Conservation (phyloP, 2,888 invertebrate genomes). For the Spodoptera littoralis region DNA sequence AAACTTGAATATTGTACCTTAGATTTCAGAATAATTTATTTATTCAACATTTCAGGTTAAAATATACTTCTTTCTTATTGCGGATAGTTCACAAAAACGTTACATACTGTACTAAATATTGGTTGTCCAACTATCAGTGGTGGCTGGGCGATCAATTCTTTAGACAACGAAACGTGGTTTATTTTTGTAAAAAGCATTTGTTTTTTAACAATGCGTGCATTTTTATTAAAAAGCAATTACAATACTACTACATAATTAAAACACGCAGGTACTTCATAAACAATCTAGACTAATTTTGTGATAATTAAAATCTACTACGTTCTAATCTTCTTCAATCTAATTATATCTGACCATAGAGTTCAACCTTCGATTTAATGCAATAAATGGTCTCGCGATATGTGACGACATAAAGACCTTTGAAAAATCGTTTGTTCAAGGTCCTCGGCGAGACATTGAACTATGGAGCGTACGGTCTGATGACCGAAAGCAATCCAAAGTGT, state of each 20-base stretch:
- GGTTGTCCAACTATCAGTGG: too few relatives aligned
- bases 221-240: slow-evolving; percentile 15
- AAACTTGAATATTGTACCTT: not conserved
- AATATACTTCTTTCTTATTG: too few relatives aligned
- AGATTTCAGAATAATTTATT: too few relatives aligned
- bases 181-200: too few relatives aligned
- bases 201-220: slow-evolving; percentile 9
- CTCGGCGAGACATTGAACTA: slow-evolving; percentile 74
- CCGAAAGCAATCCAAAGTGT: slow-evolving; percentile 72
- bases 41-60: too few relatives aligned
- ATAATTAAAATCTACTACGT: slow-evolving; percentile 27
- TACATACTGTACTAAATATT: too few relatives aligned
- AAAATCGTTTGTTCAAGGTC: slow-evolving; percentile 69
- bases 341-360: slow-evolving; percentile 23
- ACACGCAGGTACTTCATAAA: slow-evolving; percentile 9
- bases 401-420: slow-evolving; percentile 57
- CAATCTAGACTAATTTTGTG: slow-evolving; percentile 16
- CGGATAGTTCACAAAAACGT: too few relatives aligned
- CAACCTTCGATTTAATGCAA: slow-evolving; percentile 52
- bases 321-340: slow-evolving; percentile 30
- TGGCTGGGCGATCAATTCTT: too few relatives aligned
- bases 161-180: too few relatives aligned
- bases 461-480: slow-evolving; percentile 70
- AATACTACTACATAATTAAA: slow-evolving; percentile 13
- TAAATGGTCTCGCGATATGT: slow-evolving; percentile 51